Base-by-base conservation (phyloP, 2,113 vertebrate genomes). In the Calonectris borealis region DNA sequence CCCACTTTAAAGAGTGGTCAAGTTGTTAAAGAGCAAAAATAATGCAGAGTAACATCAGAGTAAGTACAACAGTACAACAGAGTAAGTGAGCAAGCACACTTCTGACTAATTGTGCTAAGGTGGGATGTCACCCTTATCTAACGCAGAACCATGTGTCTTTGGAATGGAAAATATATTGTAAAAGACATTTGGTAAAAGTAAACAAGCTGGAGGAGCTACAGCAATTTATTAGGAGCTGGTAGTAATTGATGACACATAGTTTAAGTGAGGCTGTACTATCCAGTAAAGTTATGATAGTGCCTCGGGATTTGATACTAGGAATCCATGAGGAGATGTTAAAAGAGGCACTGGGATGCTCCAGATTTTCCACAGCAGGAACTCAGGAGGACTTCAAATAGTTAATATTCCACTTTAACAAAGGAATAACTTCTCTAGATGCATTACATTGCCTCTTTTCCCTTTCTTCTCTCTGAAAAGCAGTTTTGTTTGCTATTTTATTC, bases 271-370 rank as follows among this genome's bases (percentile, higher is more conserved):
- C 3, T 84, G 75, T 49, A 29, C 38, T 29, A 12, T 21, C 38
- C 44, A 42, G 17, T 5, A 27, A 25, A 49, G 8, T 49, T 65
- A 18, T 40, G 34, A 44, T 8, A 64, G 2, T 20, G 4, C 24
- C 26, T 72, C 20, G 19, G 11, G 7, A 40, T 82, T 48, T 71
- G 8, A 48, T 32, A 48, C 3, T 15, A 85, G 34, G 36, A 60
- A 71, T 10, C 7, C 36, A 38, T 0, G 0, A 72, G 10, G 7
- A 77, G 5, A 5, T 38, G 9, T 27, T 42, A 4, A 38, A 85
- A 91, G 51, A 78, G 8, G 29, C 21, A n/a, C 16, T 25, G 5
- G 14, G 10, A 79, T 3, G 24, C 8, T 71, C 24, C 52, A 24
- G 18, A 27, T 64, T 68, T 85, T 64, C n/a, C 20, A 38, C 29